phyloP scores from a whole-genome alignment of 35 echinoderm and acorn worm species.

The Holothuria glaberrima region DNA sequence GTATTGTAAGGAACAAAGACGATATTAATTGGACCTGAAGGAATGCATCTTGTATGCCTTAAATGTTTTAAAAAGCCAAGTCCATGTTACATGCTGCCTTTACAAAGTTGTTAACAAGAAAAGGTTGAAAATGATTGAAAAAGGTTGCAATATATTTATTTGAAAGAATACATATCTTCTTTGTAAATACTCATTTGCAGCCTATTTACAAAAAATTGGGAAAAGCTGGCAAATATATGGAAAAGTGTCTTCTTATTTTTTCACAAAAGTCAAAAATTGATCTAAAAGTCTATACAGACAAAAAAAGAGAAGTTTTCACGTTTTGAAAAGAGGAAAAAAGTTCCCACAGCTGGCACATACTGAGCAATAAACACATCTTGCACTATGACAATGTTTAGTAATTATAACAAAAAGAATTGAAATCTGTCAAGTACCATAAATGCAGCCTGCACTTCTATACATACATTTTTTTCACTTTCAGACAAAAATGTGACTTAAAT shows the following conservation, averaged over 20 bases:
- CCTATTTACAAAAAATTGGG: slow-evolving; percentile 53
- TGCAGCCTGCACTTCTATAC: slow-evolving; percentile 30
- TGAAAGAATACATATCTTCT: slow-evolving; percentile 43
- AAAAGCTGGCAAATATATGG: slow-evolving; percentile 49
- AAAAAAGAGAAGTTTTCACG: neutral
- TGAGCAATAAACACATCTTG: slow-evolving; percentile 17
- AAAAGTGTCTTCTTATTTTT: slow-evolving; percentile 31
- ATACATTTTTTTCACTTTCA: slow-evolving; percentile 1
- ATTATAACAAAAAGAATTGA: no score
- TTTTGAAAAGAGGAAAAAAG: neutral
- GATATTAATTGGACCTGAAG: slow-evolving; percentile 40
- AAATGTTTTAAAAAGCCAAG: slow-evolving; percentile 21
- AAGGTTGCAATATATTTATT: slow-evolving; percentile 47
- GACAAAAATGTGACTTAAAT: slow-evolving; percentile 31
- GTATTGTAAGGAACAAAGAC: slow-evolving; percentile 2
- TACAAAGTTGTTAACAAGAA: neutral
- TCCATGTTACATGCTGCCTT: slow-evolving; percentile 17
- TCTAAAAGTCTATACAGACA: slow-evolving; percentile 8
- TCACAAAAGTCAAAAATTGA: slow-evolving; percentile 49
- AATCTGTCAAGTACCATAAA: neutral
- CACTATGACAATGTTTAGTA: no score
- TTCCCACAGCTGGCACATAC: slow-evolving; percentile 19
- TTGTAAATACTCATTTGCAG: slow-evolving; percentile 52
- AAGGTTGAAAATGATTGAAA: slow-evolving; percentile 18
- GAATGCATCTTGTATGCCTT: slow-evolving; percentile 44